A percentile compares a stretch with the other conserved stretches of the same genome.
These are phyloP conservation scores for Schlechtendalia chinensis DNA, from an alignment of 1,140 invertebrate species.

Conservation along the genomic window DNA sequence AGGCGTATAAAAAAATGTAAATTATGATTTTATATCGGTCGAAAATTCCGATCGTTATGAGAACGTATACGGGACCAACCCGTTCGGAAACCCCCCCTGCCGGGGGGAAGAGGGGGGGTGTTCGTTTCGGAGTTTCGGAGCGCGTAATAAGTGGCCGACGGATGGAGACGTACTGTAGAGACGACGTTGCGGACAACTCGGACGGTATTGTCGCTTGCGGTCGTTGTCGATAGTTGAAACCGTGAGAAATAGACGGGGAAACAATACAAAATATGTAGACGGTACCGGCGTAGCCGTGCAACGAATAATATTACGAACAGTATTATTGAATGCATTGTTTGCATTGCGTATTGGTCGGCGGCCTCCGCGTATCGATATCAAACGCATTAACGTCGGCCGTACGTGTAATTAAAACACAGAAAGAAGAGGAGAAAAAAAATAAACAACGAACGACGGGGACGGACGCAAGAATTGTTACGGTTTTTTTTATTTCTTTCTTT, in stretches of 20 bases:
- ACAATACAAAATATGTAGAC: slow-evolving; percentile 6
- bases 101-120: too few species aligned
- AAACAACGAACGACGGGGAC: neutral
- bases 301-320: slow-evolving; percentile 32
- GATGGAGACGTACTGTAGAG: too few species aligned
- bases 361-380: slow-evolving; percentile 3
- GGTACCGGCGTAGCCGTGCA: slow-evolving; percentile 36
- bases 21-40: too few species aligned
- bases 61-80: too few species aligned
- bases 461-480: slow-evolving; percentile 14
- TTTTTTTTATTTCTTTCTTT: neutral
- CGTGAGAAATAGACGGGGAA: slow-evolving; percentile 23
- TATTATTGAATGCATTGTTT: slow-evolving; percentile 32
- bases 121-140: neutral
- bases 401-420: slow-evolving; percentile 38
- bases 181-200: too few species aligned
- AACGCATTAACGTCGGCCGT: slow-evolving; percentile 24
- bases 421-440: neutral
- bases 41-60: too few species aligned
- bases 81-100: too few species aligned
- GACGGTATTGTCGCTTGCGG: too few species aligned
- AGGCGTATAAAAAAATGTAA: too few species aligned
- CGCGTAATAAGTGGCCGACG: neutral
- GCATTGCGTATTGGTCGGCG: slow-evolving; percentile 21
- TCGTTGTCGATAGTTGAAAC: neutral